Base-by-base conservation (phyloP, 2,113 vertebrate genomes). In the Tonatia bakeri region DNA sequence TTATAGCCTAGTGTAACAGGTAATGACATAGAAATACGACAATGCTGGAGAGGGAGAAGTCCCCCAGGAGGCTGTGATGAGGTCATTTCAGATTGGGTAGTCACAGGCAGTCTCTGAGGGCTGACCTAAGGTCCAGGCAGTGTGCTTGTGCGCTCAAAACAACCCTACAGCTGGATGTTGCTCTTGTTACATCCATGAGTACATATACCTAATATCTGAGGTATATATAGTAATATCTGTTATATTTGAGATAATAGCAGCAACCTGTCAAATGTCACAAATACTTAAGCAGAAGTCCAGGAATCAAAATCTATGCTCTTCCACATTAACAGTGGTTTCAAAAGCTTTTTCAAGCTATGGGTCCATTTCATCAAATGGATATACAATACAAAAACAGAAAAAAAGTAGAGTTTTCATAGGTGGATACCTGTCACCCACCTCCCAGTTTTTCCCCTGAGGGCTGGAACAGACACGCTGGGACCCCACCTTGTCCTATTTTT, bases 201-300 rank as follows among this genome's bases (percentile, higher is more conserved):
- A 26, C 16, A 26, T 19, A 24, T 36, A 13, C 28, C 8, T 2
- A 40, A 54, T 40, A 87, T 40, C 22, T 56, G 67, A 31, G 11
- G n/a, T 84, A 40, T n/a, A 73, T 17, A 43, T 31, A 54, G n/a
- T 40, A 33, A 87, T 59, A 59, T 43, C 36, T 31, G 7, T n/a
- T 59, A 43, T 72, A 56, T 56, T 43, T 59, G 36, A 15, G 56
- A 43, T 31, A 82, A 82, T 61, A 43, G 61, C 4, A 61, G 38
- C 38, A 79, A 67, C 9, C 33, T 59, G 31, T 77, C 47, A 84
- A 75, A 26, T 24, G 12, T 50, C 26, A 76, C 10, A 45, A 47
- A 75, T 45, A 72, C n/a, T 80, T 79, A 92, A 86, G 26, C 47
- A 47, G n/a, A 73, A 93, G 93, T 70, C 85, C 52, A 76, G 52